A percentile compares a stretch with the other conserved stretches of the same genome.
Evolutionary conservation across 2,797 vertebrate species (phyloP).

Genomic region (Austrolebias charrua): DNA sequence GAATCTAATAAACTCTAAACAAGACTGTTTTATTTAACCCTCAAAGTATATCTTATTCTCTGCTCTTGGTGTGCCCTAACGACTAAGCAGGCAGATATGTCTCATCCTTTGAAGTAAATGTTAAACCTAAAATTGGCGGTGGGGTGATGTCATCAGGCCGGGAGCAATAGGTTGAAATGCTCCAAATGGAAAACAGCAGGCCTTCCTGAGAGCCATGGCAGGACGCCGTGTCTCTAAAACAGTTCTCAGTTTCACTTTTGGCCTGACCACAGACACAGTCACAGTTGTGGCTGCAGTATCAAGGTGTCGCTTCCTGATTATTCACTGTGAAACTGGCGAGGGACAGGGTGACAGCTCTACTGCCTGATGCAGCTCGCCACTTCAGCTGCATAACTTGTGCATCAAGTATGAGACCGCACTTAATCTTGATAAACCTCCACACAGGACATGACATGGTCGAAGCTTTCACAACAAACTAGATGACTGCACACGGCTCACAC

Average conservation of each 20-base stretch:
- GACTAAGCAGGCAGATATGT: constrained; percentile 50
- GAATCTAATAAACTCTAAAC: constrained; percentile 76
- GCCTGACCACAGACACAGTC: constrained; percentile 71
- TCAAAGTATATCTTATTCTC: constrained; percentile 68
- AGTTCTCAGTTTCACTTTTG: constrained; percentile 73
- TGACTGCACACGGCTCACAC: constrained; percentile 36
- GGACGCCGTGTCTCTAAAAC: constrained; percentile 69
- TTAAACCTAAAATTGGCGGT: constrained; percentile 57
- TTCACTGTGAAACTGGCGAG: constrained; percentile 75
- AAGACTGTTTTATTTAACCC: constrained; percentile 66
- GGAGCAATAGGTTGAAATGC: constrained; percentile 65
- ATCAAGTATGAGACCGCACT: constrained; percentile 51
- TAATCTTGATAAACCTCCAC: constrained; percentile 48
- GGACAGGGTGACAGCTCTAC: constrained; percentile 62
- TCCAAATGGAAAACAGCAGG: constrained; percentile 70
- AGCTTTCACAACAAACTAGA: constrained; percentile 37
- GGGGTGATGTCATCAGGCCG: constrained; percentile 67
- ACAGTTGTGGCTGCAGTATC: constrained; percentile 75
- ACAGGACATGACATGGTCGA: constrained; percentile 38
- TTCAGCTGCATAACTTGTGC: constrained; percentile 59
- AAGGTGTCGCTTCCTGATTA: constrained; percentile 79
- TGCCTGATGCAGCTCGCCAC: constrained; percentile 53
- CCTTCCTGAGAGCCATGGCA: constrained; percentile 55
- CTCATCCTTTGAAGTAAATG: constrained; percentile 63
- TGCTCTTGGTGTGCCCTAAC: constrained; percentile 33